Conservation (phyloP, 2,113 vertebrate genomes). For the Sminthopsis crassicaudata region DNA sequence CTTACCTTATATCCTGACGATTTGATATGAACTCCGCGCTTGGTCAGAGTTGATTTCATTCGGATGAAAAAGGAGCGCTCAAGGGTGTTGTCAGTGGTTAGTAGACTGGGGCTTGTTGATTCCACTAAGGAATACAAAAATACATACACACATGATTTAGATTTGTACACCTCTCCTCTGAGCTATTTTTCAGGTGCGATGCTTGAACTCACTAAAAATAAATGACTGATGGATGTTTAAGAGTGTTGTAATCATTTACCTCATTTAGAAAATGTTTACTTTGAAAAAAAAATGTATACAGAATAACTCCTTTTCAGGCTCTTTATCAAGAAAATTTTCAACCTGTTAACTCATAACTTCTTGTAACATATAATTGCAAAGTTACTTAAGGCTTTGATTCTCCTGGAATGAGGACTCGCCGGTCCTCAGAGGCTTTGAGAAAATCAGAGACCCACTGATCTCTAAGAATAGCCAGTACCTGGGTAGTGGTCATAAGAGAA, state of each 20-base stretch:
- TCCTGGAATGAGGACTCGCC: not conserved
- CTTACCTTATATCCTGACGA: conserved; percentile 99
- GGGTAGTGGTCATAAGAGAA: not conserved
- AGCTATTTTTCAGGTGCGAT: conserved; percentile 82
- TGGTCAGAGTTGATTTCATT: conserved; percentile 99
- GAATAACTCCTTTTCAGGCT: conserved; percentile 73
- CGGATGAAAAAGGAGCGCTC: conserved; percentile 99
- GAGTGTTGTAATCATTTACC: conserved; percentile 84
- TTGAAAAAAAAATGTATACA: conserved; percentile 80
- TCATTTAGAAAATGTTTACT: conserved; percentile 85
- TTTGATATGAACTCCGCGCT: conserved; percentile 99
- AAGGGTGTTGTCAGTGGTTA: conserved; percentile 93
- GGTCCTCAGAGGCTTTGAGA: not conserved
- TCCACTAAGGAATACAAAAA: conserved; percentile 90
- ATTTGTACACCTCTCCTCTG: conserved; percentile 73
- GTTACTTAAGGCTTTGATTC: not conserved
- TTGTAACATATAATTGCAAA: conserved; percentile 4
- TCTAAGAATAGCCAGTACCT: not conserved
- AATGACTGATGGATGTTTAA: conserved; percentile 84
- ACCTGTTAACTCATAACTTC: conserved; percentile 73
- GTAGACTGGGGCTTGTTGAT: conserved; percentile 94
- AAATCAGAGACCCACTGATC: not conserved
- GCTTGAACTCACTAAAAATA: conserved; percentile 85
- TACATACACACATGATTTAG: conserved; percentile 80
- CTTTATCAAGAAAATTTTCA: conserved; percentile 68